Evolutionary conservation across 37 sponge, comb jelly and placozoan species (phyloP), one percentile per base, ranked within the genome.

Genomic region (Chondrilla cf. caribensis): DNA sequence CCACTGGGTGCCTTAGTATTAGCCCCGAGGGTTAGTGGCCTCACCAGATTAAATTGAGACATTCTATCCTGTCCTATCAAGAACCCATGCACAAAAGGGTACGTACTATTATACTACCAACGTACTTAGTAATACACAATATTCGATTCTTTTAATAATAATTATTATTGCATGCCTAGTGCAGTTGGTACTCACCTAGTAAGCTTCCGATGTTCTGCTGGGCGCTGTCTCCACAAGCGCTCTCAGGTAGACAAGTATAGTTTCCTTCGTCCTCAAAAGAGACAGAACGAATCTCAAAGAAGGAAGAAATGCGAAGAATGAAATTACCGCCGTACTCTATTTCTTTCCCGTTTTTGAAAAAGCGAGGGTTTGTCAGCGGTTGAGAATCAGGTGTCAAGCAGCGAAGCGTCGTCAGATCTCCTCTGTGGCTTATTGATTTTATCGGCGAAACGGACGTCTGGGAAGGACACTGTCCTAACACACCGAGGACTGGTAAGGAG

Each of bases 121-220:
- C n/a, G n/a, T n/a, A n/a, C n/a, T n/a, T n/a, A n/a, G n/a, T n/a
- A n/a, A n/a, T n/a, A n/a, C n/a, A n/a, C n/a, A n/a, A n/a, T n/a
- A n/a, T n/a, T n/a, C n/a, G n/a, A n/a, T n/a, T n/a, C n/a, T n/a
- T n/a, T n/a, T n/a, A n/a, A n/a, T n/a, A n/a, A n/a, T n/a, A n/a
- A n/a, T n/a, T n/a, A n/a, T n/a, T n/a, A n/a, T n/a, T n/a, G n/a
- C n/a, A n/a, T n/a, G n/a, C n/a, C n/a, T n/a, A n/a, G n/a, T n/a
- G n/a, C n/a, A n/a, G n/a, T n/a, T n/a, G n/a, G n/a, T n/a, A n/a
- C 76, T 39, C 25, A 73, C 76, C 76, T 39, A 73, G 76, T 11
- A 73, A 7, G 0, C 0, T 15, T 40, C 76, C 76, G 2, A 3
- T 40, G 43, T 2, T 1, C 38, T 32, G 24, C 38, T 31, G 39